phyloP scores from a whole-genome alignment of 2,888 invertebrate genomes.

The Xestia rhomboidea region DNA sequence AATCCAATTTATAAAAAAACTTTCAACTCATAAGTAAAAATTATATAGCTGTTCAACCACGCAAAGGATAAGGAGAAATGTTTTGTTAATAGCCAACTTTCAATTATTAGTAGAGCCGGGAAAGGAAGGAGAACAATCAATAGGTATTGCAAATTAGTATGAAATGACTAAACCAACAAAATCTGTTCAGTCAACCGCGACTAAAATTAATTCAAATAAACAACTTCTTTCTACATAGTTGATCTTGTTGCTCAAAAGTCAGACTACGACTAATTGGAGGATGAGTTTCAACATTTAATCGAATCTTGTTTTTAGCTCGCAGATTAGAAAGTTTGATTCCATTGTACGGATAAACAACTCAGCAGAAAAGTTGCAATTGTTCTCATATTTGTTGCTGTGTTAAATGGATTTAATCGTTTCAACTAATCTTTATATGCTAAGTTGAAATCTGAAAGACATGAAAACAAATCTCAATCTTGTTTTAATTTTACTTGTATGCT shows the following conservation, averaged over 20 bases:
- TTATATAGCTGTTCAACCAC: too few species aligned
- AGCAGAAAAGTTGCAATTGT: conserved; percentile 32
- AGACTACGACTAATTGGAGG: conserved; percentile 27
- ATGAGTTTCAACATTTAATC: conserved; percentile 50
- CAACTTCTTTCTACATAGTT: conserved; percentile 7
- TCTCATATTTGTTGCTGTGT: conserved; percentile 31
- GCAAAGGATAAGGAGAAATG: too few species aligned
- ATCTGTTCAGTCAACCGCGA: background rate
- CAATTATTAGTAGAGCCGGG: background rate
- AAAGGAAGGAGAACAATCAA: background rate
- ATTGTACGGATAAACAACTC: conserved; percentile 43
- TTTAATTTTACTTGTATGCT: background rate
- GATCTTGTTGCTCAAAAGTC: conserved; percentile 24
- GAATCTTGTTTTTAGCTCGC: conserved; percentile 38
- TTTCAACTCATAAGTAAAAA: too few species aligned
- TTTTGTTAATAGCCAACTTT: too few species aligned
- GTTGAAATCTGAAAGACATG: background rate
- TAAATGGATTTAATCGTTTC: conserved; percentile 20
- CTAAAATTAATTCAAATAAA: conserved; percentile 19
- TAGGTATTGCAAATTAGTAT: background rate
- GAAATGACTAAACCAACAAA: background rate
- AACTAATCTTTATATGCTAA: background rate
- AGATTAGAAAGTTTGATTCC: conserved; percentile 51
- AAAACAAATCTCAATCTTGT: background rate
- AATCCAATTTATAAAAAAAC: too few species aligned